phyloP scores from a whole-genome alignment of 2,113 vertebrate species.

The Prietella phreatophila region DNA sequence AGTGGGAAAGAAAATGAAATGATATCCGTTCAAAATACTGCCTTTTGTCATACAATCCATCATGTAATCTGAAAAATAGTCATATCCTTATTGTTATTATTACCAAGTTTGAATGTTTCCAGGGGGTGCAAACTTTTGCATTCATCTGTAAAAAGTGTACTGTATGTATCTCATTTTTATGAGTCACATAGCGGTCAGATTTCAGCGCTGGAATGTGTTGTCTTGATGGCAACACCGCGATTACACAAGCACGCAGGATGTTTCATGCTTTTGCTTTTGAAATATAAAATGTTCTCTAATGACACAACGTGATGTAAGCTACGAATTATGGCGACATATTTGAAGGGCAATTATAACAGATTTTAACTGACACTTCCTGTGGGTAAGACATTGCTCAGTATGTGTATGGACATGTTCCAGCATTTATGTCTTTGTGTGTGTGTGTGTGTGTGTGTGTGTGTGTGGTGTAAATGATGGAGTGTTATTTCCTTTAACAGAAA shows the following conservation, averaged over 20 bases:
- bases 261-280: conserved; percentile 54
- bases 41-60: neutral
- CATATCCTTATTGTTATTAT: neutral
- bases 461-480: conserved; percentile 24
- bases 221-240: conserved; percentile 26
- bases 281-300: conserved; percentile 50
- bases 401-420: neutral
- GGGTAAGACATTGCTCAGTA: conserved; percentile 26
- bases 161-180: neutral
- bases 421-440: neutral
- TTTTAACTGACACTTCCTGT: conserved; percentile 49
- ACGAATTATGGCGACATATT: conserved; percentile 53
- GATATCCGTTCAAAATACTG: neutral
- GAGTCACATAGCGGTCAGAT: conserved; percentile 2
- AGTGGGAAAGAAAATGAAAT: neutral
- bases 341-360: conserved; percentile 42
- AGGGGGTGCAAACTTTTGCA: neutral
- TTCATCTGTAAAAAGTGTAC: neutral
- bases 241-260: conserved; percentile 49
- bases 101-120: neutral
- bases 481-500: conserved; percentile 29
- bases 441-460: conserved; percentile 16
- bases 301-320: conserved; percentile 45
- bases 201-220: neutral
- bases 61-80: neutral